Base-by-base conservation (phyloP, 2,888 invertebrate species). In the Nysson spinosus region DNA sequence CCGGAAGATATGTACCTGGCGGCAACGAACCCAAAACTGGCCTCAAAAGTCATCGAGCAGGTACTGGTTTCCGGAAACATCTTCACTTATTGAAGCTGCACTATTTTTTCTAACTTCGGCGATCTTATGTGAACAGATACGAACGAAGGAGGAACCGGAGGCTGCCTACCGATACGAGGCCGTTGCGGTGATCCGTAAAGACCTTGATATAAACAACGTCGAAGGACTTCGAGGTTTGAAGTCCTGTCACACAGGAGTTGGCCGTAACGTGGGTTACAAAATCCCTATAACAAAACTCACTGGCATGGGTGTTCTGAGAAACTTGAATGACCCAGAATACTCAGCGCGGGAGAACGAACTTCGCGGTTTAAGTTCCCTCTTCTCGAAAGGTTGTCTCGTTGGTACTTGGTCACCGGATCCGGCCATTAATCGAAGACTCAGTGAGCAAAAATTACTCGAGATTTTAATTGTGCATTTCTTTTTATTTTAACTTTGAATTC, bases 1-100 rank as follows among this genome's bases (percentile, higher is more conserved):
- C 95, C 96, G 2, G 96, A 96, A 79, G 95, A 96, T 80, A 94
- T 96, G 91, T 96, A 95, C 84, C 91, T 96, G 35, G 95, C 95
- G 0, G 90, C 92, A 35, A 92, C 92, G 30, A 49, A 67, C 34
- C 78, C 77, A 44, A 67, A 75, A 19, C 50, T 81, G 6, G 77
- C 80, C 2, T 39, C 66, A 4, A 67, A 70, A n/a, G 81, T 80
- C 14, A 72, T 85, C 40, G 84, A 85, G 24, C 85, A 85, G 80
- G 85, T 84, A 19, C 3, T 12, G 9, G 20, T 11, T 2, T 20
- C n/a, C n/a, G n/a, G n/a, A n/a, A n/a, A n/a, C n/a, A n/a, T n/a
- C n/a, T n/a, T n/a, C n/a, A n/a, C n/a, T n/a, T n/a, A n/a, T n/a
- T n/a, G n/a, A n/a, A n/a, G n/a, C 11, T 3, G 12, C 3, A 0